Evolutionary conservation across 2,797 vertebrate genomes (phyloP), one percentile per base, ranked within the genome.

Genomic region (Danionella dracula): DNA sequence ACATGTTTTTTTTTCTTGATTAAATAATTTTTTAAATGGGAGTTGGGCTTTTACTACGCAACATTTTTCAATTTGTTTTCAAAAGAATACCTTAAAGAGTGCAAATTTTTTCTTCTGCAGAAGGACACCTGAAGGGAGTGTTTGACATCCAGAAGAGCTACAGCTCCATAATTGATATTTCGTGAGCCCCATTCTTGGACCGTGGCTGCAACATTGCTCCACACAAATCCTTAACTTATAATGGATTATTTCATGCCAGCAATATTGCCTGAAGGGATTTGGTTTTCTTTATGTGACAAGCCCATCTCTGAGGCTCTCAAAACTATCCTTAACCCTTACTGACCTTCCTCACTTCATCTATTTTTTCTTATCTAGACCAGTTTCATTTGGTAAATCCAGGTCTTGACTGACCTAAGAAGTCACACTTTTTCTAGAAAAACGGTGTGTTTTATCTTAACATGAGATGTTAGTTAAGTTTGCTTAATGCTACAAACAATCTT

Each of bases 201-300:
- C 59, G 67, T 42, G 70, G 51, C 53, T 31, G 15, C 31, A 38
- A 66, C 65, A 71, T 68, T 65, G 64, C 64, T 68, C 42, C 32
- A 74, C 73, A 81, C 58, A 83, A 84, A 87, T 86, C 83, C 78
- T 54, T 76, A 79, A 78, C 78, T 81, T 82, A 79, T 59, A 49
- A 68, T 54, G 76, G 66, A 80, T 84, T 83, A 88, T 86, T 79
- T 83, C 80, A 67, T 76, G 76, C 80, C 82, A 82, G 76, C 53
- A 79, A 83, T 77, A 87, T 86, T 86, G 81, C 75, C 74, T 79
- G 61, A 71, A 61, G 77, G 73, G 50, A 79, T 74, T 74, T 79
- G 72, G 73, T 78, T 77, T 46, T 70, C 44, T 53, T 53, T 75
- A 55, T 74, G 57, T 76, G 75, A 79, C 77, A 78, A 85, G 66